Conservation (phyloP, 1,140 invertebrate species). For the Anastrepha ludens region DNA sequence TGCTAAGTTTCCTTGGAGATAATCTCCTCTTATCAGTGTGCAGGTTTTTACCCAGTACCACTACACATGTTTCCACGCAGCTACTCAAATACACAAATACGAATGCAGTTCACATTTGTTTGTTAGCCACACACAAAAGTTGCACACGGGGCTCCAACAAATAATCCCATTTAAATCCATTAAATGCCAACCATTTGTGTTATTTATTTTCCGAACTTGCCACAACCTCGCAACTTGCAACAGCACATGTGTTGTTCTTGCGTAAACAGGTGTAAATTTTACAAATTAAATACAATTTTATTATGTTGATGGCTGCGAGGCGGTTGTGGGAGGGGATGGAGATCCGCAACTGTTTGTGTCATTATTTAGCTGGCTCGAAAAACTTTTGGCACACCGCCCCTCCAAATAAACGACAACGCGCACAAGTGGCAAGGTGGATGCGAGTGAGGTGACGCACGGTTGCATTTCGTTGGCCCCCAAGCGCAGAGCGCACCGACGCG, state of each 20-base stretch:
- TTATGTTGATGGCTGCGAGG: not conserved
- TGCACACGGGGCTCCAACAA: conserved; percentile 4
- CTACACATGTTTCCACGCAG: not conserved
- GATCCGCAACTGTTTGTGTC: not conserved
- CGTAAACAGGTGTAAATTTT: conserved; percentile 37
- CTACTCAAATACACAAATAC: not conserved
- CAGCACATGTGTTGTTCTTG: conserved; percentile 11
- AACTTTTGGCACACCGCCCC: not conserved
- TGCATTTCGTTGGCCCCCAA: not conserved
- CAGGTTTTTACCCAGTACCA: not conserved
- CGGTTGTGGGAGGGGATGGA: not conserved
- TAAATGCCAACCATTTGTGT: conserved; percentile 38
- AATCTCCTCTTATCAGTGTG: not conserved
- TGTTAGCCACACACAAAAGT: not conserved
- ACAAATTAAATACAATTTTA: conserved; percentile 49
- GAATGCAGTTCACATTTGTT: not conserved
- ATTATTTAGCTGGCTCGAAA: not conserved
- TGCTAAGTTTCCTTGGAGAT: conserved; percentile 38
- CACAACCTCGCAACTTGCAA: not conserved
- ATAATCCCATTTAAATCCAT: conserved; percentile 49
- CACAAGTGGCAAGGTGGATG: too few species aligned
- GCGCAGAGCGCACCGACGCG: not conserved
- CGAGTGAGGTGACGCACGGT: not conserved
- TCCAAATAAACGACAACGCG: not conserved
- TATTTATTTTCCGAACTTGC: conserved; percentile 45